Conservation (phyloP, 2,113 vertebrate species). For the Hemichromis elongatus region DNA sequence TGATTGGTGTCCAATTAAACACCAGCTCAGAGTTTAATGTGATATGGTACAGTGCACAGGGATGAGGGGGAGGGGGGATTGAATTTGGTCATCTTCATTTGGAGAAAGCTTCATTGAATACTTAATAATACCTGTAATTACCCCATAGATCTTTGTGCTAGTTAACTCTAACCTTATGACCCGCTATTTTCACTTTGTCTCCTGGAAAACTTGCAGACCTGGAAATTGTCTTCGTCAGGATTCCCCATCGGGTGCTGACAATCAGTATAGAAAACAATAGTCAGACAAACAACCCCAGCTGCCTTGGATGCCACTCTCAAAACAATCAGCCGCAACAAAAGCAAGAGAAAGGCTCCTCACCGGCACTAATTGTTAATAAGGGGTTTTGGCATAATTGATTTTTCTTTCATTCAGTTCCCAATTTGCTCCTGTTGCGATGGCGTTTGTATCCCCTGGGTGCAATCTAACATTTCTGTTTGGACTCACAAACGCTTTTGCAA, state of each 20-base stretch:
- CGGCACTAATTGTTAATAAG: slow-evolving; percentile 63
- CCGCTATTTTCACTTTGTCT: not conserved
- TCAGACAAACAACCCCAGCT: slow-evolving; percentile 46
- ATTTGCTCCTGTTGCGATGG: slow-evolving; percentile 51
- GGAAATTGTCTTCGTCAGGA: slow-evolving; percentile 4
- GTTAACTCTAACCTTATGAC: not conserved
- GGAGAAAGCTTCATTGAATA: not conserved
- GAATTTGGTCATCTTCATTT: not conserved
- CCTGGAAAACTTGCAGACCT: slow-evolving; percentile 10
- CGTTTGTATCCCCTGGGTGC: slow-evolving; percentile 46
- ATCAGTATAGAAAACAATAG: slow-evolving; percentile 37
- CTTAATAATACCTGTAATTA: not conserved
- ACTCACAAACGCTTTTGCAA: slow-evolving; percentile 22
- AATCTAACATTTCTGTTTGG: slow-evolving; percentile 50
- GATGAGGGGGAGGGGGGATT: not conserved
- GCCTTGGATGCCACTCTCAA: slow-evolving; percentile 32
- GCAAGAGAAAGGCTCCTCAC: slow-evolving; percentile 33
- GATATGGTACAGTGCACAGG: not conserved
- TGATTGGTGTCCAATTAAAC: not conserved
- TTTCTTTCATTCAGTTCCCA: slow-evolving; percentile 60
- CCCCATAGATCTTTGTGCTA: not conserved
- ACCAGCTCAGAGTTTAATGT: not conserved
- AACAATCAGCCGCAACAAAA: slow-evolving; percentile 61
- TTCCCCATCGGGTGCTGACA: not conserved
- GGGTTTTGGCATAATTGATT: slow-evolving; percentile 65